Evolutionary conservation across 37 sponge, comb jelly and placozoan species (phyloP), one percentile per base, ranked within the genome.

Genomic region (Bolinopsis microptera): DNA sequence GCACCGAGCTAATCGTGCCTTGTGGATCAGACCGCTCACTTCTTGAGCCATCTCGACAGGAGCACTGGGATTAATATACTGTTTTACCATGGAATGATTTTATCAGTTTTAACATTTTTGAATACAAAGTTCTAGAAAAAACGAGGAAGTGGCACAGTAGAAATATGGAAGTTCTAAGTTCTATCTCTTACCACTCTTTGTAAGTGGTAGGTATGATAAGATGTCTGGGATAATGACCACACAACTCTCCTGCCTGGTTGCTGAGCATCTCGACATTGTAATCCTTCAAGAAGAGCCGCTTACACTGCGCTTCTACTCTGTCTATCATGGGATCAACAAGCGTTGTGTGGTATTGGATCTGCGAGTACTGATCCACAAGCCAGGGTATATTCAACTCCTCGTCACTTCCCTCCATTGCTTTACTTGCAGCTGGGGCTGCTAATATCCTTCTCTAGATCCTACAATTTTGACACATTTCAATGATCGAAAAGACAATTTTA

Each of bases 201-300:
- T 86, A 86, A 22, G 61, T 86, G 21, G 90, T 86, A 2, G 90
- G 90, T 8, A 96, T 92, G 2, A 96, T 69, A 24, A 96, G 72
- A 90, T 95, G 94, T 32, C 95, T 94, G 9, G 96, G 96, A 75
- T 96, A 96, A 83, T 96, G 96, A 5, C 94, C 95, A 82, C 96
- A 96, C 69, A 95, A 69, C 38, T 93, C 93, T 16, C 96, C 96
- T 70, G 35, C 31, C 69, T 93, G 90, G 90, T 96, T 96, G 75
- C 94, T 95, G 26, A 96, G 88, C 2, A 94, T 93, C 96, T 96
- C 90, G 3, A 86, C 35, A 34, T 86, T 86, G 61, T 86, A 86
- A 39, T 86, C 90, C 36, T 86, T 86, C 36, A 41, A 28, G 36
- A 86, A 86, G 1, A 86, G 61, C 0, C 36, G 9, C 48, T 34